Conservation (phyloP, 2,797 vertebrate genomes). For the Oryzias dopingdopingensis region DNA sequence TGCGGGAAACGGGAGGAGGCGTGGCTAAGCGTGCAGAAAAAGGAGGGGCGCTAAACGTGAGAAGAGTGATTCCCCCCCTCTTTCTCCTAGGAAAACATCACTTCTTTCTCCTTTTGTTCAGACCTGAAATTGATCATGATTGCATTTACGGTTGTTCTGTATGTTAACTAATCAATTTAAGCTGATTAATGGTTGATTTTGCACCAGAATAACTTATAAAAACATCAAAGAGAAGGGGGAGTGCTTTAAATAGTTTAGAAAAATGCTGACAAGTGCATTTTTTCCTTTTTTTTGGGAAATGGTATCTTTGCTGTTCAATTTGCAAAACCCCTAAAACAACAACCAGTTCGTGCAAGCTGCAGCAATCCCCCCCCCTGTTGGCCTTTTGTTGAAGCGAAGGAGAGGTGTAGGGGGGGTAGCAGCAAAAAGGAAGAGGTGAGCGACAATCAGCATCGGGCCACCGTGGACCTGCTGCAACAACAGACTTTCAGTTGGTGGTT, state of each 20-base stretch:
- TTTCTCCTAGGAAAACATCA: constrained; percentile 61
- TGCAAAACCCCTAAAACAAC: constrained; percentile 34
- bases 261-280: neutral
- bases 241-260: constrained; percentile 11
- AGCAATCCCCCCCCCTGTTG: constrained; percentile 25
- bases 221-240: neutral
- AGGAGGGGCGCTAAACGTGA: constrained; percentile 56
- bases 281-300: neutral
- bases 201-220: constrained; percentile 7
- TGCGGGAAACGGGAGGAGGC: constrained; percentile 13
- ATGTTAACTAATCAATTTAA: constrained; percentile 28
- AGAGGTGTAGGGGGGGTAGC: neutral
- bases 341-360: constrained; percentile 25
- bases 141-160: constrained; percentile 25
- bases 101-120: constrained; percentile 70
- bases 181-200: constrained; percentile 3
- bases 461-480: constrained; percentile 56
- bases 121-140: constrained; percentile 59
- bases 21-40: constrained; percentile 32
- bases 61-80: constrained; percentile 42
- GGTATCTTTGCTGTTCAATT: constrained; percentile 5
- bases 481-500: constrained; percentile 64
- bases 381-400: constrained; percentile 12
- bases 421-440: constrained; percentile 18
- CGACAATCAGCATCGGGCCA: constrained; percentile 32